Evolutionary conservation across 2,888 invertebrate species (phyloP).

Genomic region (Mechanitis messenoides): DNA sequence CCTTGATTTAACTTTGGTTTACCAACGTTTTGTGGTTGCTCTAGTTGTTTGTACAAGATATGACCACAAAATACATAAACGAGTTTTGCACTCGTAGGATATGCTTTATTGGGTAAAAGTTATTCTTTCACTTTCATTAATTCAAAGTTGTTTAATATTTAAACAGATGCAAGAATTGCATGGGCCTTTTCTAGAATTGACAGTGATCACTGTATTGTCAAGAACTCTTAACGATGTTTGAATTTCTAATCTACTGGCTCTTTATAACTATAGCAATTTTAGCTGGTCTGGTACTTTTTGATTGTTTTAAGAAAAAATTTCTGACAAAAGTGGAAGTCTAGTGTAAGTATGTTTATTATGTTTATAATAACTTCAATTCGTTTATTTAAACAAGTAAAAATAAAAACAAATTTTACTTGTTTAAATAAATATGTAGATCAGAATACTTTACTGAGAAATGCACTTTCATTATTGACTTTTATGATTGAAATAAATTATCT

Average conservation of each 20-base stretch:
- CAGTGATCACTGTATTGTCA: not conserved
- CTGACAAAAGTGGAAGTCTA: conserved; percentile 32
- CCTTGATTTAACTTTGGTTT: no score
- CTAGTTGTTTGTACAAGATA: conserved; percentile 1
- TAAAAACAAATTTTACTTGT: no score
- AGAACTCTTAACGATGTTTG: conserved; percentile 37
- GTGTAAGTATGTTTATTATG: conserved; percentile 32
- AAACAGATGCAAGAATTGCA: not conserved
- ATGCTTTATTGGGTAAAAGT: not conserved
- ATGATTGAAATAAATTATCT: no score
- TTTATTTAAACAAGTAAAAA: no score
- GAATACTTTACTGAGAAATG: no score
- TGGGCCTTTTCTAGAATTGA: not conserved
- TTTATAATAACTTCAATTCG: not conserved
- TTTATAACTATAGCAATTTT: conserved; percentile 42
- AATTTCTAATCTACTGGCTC: conserved; percentile 42
- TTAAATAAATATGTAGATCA: no score
- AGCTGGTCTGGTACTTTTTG: conserved; percentile 43
- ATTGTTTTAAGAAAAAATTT: conserved; percentile 38
- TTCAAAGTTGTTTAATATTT: not conserved
- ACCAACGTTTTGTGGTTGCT: not conserved
- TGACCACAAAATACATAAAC: no score
- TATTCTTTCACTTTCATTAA: not conserved
- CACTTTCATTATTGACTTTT: no score
- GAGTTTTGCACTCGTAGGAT: no score